These are phyloP conservation scores for Serilophus lunatus DNA, from an alignment of 2,113 vertebrate species.

Conservation along the genomic window DNA sequence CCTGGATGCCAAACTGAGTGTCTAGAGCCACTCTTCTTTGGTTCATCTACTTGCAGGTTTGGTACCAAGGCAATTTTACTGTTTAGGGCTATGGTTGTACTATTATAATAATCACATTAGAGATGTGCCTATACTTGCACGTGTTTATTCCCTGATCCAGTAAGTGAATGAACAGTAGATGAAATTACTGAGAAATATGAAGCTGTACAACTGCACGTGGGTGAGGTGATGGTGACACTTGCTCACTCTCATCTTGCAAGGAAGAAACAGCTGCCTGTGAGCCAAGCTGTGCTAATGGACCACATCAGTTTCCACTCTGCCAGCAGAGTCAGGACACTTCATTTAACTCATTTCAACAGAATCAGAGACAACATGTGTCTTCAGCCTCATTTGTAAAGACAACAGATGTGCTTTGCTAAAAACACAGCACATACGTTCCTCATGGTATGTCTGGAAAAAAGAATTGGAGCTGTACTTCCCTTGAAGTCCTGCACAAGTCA, in stretches of 20 bases:
- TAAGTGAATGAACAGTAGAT: not conserved
- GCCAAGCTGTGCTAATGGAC: not conserved
- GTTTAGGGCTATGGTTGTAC: not conserved
- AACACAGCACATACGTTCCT: not conserved
- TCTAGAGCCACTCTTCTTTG: not conserved
- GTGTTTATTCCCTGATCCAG: not conserved
- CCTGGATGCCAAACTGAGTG: not conserved
- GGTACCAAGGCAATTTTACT: not conserved
- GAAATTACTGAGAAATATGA: not conserved
- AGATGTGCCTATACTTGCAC: not conserved
- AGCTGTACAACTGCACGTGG: not conserved
- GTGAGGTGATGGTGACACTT: not conserved
- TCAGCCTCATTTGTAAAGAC: not conserved
- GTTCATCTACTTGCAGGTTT: not conserved
- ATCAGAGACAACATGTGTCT: not conserved
- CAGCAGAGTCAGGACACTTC: not conserved
- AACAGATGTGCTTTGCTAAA: not conserved
- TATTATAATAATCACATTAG: not conserved
- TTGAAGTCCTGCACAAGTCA: not conserved
- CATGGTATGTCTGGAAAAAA: not conserved
- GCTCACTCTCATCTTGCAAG: not conserved
- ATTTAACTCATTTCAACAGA: not conserved
- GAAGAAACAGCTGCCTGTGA: not conserved
- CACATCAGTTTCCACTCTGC: not conserved
- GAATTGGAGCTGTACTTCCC: not conserved